phyloP scores from a whole-genome alignment of 2,797 vertebrate species.

The Spondyliosoma cantharus region DNA sequence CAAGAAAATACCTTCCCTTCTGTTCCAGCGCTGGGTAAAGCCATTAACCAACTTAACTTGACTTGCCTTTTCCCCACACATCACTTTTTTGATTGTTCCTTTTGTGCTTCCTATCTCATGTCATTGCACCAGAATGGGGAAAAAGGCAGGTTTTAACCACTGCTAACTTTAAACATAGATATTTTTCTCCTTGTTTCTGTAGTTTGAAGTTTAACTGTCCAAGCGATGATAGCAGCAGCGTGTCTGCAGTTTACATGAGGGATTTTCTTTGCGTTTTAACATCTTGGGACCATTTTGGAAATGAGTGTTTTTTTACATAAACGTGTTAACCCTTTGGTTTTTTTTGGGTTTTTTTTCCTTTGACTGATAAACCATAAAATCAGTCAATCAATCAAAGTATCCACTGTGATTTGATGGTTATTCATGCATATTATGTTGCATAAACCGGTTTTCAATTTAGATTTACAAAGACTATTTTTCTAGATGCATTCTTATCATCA shows the following conservation, averaged over 20 bases:
- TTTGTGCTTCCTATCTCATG: slow-evolving; percentile 62
- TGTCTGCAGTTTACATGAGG: neutral
- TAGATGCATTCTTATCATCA: neutral
- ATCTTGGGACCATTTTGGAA: too few relatives aligned
- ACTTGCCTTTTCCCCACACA: slow-evolving; percentile 31
- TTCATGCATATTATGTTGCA: neutral
- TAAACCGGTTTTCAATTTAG: neutral
- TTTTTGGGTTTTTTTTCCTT: too few relatives aligned
- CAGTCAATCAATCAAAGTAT: too few relatives aligned
- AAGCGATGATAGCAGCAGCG: slow-evolving; percentile 12
- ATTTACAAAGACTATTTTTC: neutral
- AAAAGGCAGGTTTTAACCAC: slow-evolving; percentile 13
- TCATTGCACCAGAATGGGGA: slow-evolving; percentile 19
- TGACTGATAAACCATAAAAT: too few relatives aligned
- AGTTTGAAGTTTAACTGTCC: slow-evolving; percentile 46
- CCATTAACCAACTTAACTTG: slow-evolving; percentile 72
- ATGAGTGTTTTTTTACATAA: slow-evolving; percentile 8
- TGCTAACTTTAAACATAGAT: slow-evolving; percentile 44
- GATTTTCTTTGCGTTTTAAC: neutral
- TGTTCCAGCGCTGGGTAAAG: slow-evolving; percentile 61
- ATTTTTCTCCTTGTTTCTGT: slow-evolving; percentile 34
- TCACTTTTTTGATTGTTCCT: slow-evolving; percentile 63
- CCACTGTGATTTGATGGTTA: too few relatives aligned
- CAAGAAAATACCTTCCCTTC: slow-evolving; percentile 67
- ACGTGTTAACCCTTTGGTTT: too few relatives aligned